A percentile compares a stretch with the other conserved stretches of the same genome.
These are phyloP conservation scores for Lophochroa leadbeateri DNA, from an alignment of 2,113 vertebrate species.

Conservation along the genomic window DNA sequence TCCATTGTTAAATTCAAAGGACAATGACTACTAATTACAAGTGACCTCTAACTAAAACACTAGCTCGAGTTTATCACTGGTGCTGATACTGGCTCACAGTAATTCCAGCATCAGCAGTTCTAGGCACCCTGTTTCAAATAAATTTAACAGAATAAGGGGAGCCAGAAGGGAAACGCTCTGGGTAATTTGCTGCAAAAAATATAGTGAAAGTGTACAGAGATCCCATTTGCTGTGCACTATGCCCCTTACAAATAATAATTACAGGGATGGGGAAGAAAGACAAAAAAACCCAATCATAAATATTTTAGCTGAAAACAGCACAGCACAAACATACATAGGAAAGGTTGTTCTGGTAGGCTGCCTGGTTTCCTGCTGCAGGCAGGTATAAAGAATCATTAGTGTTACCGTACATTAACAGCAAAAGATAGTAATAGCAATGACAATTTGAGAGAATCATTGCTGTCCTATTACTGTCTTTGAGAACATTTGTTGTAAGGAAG, in stretches of 20 bases:
- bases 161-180: background rate
- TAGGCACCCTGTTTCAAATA: background rate
- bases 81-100: background rate
- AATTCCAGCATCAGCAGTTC: background rate
- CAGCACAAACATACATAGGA: background rate
- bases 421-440: background rate
- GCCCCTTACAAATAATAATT: background rate
- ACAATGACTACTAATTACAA: slow-evolving; percentile 47
- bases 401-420: background rate
- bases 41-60: slow-evolving; percentile 47
- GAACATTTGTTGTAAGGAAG: background rate
- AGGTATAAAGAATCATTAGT: slow-evolving; percentile 22
- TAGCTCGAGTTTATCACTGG: background rate
- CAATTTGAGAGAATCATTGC: background rate
- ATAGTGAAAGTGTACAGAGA: background rate
- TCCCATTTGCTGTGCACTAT: background rate
- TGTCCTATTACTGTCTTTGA: background rate
- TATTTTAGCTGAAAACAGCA: slow-evolving; percentile 23
- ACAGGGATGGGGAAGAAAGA: background rate
- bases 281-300: background rate
- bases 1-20: slow-evolving; percentile 50
- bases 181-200: background rate
- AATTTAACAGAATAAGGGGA: background rate
- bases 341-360: background rate
- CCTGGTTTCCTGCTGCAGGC: slow-evolving; percentile 41